Percentiles rank a stretch among this genome's conserved stretches.
phyloP scores from a whole-genome alignment of 2,797 vertebrate genomes.

The Spatula clypeata region DNA sequence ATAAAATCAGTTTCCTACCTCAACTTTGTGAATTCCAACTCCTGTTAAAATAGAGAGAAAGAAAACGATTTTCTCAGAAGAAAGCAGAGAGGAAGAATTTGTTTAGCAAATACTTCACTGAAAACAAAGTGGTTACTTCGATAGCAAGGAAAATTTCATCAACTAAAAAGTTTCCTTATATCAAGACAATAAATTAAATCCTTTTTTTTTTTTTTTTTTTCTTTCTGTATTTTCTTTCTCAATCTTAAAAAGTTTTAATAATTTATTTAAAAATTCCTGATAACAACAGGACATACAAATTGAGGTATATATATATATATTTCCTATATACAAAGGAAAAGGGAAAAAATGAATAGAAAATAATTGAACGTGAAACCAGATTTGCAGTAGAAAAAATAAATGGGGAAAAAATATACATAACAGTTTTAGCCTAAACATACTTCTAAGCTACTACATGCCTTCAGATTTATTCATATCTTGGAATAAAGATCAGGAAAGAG shows the following conservation, averaged over 20 bases:
- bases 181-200: not conserved
- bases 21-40: slow-evolving; percentile 65
- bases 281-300: not conserved
- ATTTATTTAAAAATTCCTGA: not conserved
- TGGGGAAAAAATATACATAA: not conserved
- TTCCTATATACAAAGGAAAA: not conserved
- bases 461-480: not conserved
- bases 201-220: not conserved
- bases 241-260: not conserved
- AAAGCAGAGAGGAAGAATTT: not conserved
- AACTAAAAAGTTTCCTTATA: not conserved
- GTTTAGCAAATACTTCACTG: not conserved
- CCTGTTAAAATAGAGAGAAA: slow-evolving; percentile 57
- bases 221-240: not conserved
- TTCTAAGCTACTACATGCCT: not conserved
- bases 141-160: not conserved
- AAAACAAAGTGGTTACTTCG: not conserved
- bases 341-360: not conserved
- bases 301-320: not conserved
- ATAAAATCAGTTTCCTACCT: slow-evolving; percentile 65
- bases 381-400: not conserved
- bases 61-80: not conserved
- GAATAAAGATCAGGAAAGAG: not conserved
- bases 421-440: not conserved
- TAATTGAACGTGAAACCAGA: not conserved